A percentile compares a stretch with the other conserved stretches of the same genome.
These are phyloP conservation scores for Acanthisitta chloris DNA, from an alignment of 2,113 vertebrate species.

Conservation along the genomic window DNA sequence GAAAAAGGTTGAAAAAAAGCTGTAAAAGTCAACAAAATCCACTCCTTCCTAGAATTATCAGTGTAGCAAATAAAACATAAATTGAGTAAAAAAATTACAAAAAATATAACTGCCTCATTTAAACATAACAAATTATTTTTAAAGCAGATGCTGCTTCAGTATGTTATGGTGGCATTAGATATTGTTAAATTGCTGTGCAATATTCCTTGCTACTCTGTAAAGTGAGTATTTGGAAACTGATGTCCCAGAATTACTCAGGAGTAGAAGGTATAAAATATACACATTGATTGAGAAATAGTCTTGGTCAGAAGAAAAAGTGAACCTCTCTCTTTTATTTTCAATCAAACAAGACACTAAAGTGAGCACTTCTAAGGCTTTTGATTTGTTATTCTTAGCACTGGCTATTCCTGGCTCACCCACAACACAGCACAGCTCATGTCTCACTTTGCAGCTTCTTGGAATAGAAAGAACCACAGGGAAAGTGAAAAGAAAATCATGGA, in stretches of 20 bases:
- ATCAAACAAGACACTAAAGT: not conserved
- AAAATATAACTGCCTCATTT: not conserved
- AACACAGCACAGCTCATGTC: not conserved
- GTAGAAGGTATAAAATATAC: not conserved
- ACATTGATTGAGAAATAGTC: not conserved
- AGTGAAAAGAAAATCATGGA: not conserved
- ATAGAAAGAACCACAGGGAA: not conserved
- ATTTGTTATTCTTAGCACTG: not conserved
- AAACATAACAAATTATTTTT: not conserved
- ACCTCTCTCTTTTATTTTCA: not conserved
- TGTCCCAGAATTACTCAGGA: not conserved
- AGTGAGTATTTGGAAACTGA: not conserved
- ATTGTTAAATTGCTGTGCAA: not conserved
- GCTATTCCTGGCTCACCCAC: not conserved
- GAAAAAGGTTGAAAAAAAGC: not conserved
- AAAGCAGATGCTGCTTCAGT: not conserved
- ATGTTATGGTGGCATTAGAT: not conserved
- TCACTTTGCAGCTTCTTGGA: not conserved
- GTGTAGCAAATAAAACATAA: not conserved
- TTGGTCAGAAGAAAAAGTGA: not conserved
- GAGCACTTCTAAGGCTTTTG: not conserved
- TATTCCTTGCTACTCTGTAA: not conserved
- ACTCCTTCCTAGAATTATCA: not conserved
- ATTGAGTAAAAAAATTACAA: rapidly evolving
- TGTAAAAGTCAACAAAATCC: not conserved